These are phyloP conservation scores for Bellardia pandia DNA, from an alignment of 2,888 invertebrate genomes.

Conservation along the genomic window DNA sequence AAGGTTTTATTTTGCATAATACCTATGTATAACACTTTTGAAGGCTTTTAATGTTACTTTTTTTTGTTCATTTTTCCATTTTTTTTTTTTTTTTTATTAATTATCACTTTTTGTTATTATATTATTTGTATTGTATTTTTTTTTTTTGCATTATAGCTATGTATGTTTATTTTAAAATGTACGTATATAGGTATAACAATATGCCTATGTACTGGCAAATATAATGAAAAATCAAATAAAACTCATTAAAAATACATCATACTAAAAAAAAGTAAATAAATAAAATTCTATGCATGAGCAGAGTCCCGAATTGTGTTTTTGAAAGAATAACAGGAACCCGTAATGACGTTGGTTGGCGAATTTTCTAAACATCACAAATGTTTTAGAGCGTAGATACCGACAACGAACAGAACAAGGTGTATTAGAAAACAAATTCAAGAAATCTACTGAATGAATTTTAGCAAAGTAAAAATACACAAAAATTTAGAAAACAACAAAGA, in stretches of 20 bases:
- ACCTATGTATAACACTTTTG: background rate
- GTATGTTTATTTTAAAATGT: background rate
- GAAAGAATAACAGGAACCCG: conserved; percentile 24
- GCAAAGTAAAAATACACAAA: conserved; percentile 8
- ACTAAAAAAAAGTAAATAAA: background rate
- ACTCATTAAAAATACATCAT: conserved; percentile 20
- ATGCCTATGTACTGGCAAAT: background rate
- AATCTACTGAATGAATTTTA: conserved; percentile 43
- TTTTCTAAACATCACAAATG: background rate
- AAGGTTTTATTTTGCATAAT: background rate
- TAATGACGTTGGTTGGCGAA: conserved; percentile 44
- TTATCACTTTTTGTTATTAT: conserved; percentile 32
- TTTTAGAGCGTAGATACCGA: background rate
- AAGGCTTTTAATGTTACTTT: conserved; percentile 17
- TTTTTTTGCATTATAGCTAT: background rate
- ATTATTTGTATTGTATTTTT: background rate
- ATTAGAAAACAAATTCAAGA: background rate
- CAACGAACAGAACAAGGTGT: background rate
- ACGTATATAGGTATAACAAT: too few relatives aligned
- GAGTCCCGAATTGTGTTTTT: background rate
- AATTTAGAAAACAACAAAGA: conserved; percentile 40
- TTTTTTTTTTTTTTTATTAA: conserved; percentile 35
- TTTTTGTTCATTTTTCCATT: background rate
- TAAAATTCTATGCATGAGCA: background rate
- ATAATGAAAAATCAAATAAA: conserved; percentile 12